Evolutionary conservation across 2,797 vertebrate genomes (phyloP).

Genomic region (Eulemur rubriventer): DNA sequence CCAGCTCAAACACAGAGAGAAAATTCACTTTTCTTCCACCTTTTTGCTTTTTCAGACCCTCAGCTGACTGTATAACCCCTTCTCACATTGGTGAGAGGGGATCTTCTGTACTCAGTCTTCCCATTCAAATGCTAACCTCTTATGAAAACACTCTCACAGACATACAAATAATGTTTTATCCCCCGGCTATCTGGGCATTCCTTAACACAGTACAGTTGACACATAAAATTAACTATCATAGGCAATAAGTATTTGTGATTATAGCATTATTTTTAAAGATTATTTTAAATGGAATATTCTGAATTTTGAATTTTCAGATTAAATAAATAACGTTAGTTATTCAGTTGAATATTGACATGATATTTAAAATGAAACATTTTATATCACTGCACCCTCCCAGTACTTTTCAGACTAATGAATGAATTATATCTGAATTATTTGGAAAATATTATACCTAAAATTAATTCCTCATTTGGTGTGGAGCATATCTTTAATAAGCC

Average conservation of each 20-base stretch:
- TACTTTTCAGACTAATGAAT: background rate
- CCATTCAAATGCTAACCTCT: background rate
- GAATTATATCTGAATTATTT: constrained; percentile 57
- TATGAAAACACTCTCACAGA: background rate
- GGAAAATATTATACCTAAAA: constrained; percentile 63
- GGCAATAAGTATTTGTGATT: background rate
- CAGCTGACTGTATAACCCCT: background rate
- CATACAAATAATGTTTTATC: background rate
- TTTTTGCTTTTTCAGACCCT: background rate
- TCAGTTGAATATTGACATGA: background rate
- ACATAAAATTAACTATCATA: background rate
- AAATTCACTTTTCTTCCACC: background rate
- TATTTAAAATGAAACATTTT: background rate
- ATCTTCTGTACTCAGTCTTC: background rate
- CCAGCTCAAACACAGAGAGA: background rate
- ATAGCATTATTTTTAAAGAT: background rate
- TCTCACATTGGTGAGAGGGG: background rate
- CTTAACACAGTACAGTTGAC: background rate
- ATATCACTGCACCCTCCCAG: background rate
- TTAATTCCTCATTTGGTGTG: constrained; percentile 56
- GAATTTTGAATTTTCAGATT: background rate
- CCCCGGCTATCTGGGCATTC: background rate
- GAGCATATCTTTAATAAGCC: constrained; percentile 37
- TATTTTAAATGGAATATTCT: background rate
- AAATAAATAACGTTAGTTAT: constrained; percentile 8